These are phyloP conservation scores for Scaptomyza hsui DNA, from an alignment of 1,140 invertebrate genomes.

Conservation along the genomic window DNA sequence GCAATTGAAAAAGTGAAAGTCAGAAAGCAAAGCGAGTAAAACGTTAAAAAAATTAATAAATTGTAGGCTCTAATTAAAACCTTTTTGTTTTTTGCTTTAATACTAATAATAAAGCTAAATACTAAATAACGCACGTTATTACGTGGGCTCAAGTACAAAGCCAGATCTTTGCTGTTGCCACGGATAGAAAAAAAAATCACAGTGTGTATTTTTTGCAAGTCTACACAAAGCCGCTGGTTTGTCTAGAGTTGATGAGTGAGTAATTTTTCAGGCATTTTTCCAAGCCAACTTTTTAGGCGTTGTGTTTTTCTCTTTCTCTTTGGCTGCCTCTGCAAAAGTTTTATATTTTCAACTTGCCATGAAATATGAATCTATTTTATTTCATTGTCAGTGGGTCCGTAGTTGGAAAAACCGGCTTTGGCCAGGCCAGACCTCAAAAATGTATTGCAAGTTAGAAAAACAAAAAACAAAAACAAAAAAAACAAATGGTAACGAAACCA, in stretches of 20 bases:
- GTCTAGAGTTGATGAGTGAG: conserved; percentile 53
- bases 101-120: conserved; percentile 6
- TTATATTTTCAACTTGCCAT: conserved; percentile 57
- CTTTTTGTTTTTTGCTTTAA: conserved; percentile 1
- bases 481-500: conserved; percentile 41
- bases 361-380: conserved; percentile 77
- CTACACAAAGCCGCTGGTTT: conserved; percentile 25
- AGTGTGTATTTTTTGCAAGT: not conserved
- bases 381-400: conserved; percentile 69
- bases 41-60: conserved; percentile 40
- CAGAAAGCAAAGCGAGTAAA: conserved; percentile 36
- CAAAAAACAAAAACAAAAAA: conserved; percentile 55
- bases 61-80: conserved; percentile 28
- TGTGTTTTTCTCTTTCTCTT: conserved; percentile 14
- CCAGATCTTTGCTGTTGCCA: not conserved
- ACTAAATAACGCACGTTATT: conserved; percentile 4
- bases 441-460: conserved; percentile 31
- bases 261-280: conserved; percentile 57
- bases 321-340: conserved; percentile 36
- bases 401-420: conserved; percentile 64
- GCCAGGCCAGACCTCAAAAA: conserved; percentile 18
- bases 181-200: conserved; percentile 7
- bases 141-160: conserved; percentile 10
- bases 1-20: conserved; percentile 70
- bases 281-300: conserved; percentile 19